Evolutionary conservation across 2,797 vertebrate species (phyloP).

Genomic region (Pseudopleuronectes americanus): DNA sequence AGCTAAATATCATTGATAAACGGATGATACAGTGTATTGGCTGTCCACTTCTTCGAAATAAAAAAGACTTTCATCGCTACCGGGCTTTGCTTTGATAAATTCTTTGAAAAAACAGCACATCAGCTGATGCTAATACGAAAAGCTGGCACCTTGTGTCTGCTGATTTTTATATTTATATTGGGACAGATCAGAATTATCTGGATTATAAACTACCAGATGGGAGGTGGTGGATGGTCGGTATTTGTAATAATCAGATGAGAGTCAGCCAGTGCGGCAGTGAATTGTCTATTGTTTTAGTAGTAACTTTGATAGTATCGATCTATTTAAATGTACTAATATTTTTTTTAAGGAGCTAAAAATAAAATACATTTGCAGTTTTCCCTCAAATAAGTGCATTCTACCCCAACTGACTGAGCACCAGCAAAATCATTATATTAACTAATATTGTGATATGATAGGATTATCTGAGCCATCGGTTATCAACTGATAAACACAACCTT

Average conservation of each 20-base stretch:
- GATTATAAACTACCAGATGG: slow-evolving; percentile 27
- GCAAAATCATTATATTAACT: neutral
- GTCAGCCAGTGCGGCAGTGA: neutral
- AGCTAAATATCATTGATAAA: neutral
- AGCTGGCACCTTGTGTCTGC: neutral
- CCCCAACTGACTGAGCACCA: neutral
- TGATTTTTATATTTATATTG: slow-evolving; percentile 37
- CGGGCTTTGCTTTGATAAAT: slow-evolving; percentile 3
- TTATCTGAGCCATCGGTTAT: too few relatives aligned
- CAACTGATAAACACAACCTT: too few relatives aligned
- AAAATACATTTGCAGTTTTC: neutral
- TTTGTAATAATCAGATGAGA: slow-evolving; percentile 19
- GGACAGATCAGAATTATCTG: slow-evolving; percentile 26
- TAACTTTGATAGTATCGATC: too few relatives aligned
- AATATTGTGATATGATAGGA: neutral
- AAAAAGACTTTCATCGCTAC: neutral
- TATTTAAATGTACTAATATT: too few relatives aligned
- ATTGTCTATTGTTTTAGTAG: too few relatives aligned
- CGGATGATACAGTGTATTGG: neutral
- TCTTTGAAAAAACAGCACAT: slow-evolving; percentile 7
- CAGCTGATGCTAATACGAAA: slow-evolving; percentile 16
- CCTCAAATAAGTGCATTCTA: neutral
- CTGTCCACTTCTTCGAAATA: neutral
- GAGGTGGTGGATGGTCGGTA: slow-evolving; percentile 2
- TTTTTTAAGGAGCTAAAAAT: too few relatives aligned